Evolutionary conservation across 2,888 invertebrate species (phyloP).

Genomic region (Muschampia plurimacula): DNA sequence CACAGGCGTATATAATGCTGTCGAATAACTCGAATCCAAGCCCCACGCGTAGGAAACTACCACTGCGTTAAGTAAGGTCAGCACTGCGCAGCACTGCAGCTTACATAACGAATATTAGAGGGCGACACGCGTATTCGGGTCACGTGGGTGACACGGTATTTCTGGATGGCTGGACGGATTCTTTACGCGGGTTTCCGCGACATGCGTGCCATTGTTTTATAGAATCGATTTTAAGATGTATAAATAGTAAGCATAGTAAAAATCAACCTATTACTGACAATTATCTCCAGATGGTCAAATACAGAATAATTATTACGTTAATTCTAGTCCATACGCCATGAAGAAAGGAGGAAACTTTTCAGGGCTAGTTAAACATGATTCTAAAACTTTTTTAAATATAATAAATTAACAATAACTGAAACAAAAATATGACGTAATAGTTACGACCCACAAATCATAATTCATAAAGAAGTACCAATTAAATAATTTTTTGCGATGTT

Average conservation of each 20-base stretch:
- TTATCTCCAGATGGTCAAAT: no score
- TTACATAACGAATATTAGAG: slow-evolving; percentile 59
- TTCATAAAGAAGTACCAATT: slow-evolving; percentile 8
- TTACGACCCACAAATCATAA: background rate
- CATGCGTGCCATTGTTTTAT: background rate
- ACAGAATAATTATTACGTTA: no score
- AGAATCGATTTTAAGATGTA: background rate
- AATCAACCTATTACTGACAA: no score
- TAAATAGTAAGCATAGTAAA: no score
- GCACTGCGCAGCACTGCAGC: slow-evolving; percentile 60
- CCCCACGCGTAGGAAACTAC: slow-evolving; percentile 55
- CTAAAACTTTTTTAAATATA: no score
- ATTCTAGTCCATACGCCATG: background rate
- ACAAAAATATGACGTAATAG: background rate
- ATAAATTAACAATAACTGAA: background rate
- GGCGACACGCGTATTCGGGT: slow-evolving; percentile 52
- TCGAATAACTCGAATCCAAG: slow-evolving; percentile 18
- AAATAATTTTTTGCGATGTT: background rate
- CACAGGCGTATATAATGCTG: background rate
- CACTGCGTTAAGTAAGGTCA: slow-evolving; percentile 73
- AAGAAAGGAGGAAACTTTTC: background rate
- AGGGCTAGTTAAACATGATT: background rate
- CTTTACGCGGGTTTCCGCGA: slow-evolving; percentile 14
- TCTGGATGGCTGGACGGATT: slow-evolving; percentile 36
- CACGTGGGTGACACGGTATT: slow-evolving; percentile 44